Conservation (phyloP, 2,888 invertebrate genomes). For the Megaustenia siamemsis region DNA sequence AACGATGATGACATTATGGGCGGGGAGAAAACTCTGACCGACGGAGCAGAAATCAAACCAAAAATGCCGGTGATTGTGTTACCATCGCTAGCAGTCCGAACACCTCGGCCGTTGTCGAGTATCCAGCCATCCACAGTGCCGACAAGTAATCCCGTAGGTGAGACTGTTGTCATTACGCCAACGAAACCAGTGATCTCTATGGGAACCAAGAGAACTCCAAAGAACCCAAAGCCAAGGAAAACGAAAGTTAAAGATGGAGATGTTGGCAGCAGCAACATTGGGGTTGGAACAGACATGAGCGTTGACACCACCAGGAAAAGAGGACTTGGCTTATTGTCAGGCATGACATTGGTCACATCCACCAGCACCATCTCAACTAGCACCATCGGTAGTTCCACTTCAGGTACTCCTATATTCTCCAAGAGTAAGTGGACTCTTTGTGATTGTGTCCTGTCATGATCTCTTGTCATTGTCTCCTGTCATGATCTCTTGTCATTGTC, state of each 20-base stretch:
- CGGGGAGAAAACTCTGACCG: conserved; percentile 29
- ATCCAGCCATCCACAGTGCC: conserved; percentile 35
- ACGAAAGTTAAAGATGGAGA: conserved; percentile 7
- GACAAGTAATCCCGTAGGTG: conserved; percentile 29
- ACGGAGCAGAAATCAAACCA: conserved; percentile 5
- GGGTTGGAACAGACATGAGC: not conserved
- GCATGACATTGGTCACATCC: conserved; percentile 17
- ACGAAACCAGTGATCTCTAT: conserved; percentile 52
- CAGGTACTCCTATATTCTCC: not conserved
- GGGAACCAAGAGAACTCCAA: conserved; percentile 47
- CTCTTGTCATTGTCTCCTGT: no score
- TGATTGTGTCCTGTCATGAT: no score
- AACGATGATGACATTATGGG: conserved; percentile 1
- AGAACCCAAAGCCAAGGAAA: conserved; percentile 27
- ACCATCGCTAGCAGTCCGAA: conserved; percentile 52
- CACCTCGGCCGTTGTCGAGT: conserved; percentile 44
- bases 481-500: no score
- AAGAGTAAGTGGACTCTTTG: no score
- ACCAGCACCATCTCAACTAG: conserved; percentile 5
- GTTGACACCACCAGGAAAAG: not conserved
- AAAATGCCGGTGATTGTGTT: conserved; percentile 50
- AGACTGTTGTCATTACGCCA: conserved; percentile 47
- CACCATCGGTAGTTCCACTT: not conserved
- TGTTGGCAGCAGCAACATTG: not conserved
- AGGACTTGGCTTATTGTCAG: conserved; percentile 20